Conservation (phyloP, 2,888 invertebrate genomes). For the Norana najaformis region DNA sequence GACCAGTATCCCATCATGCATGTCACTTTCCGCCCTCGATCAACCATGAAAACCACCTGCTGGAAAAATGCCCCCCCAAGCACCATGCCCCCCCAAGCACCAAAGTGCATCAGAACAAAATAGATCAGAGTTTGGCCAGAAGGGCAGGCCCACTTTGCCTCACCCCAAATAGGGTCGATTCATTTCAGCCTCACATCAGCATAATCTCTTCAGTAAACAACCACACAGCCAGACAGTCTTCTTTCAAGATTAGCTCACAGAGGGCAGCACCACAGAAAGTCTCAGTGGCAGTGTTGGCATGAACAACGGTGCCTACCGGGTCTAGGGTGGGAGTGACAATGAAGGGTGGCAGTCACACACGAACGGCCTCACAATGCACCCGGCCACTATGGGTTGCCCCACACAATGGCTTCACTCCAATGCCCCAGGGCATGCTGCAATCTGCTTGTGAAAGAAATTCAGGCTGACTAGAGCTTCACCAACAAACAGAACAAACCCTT, state of each 20-base stretch:
- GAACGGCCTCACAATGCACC: neutral
- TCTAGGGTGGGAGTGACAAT: neutral
- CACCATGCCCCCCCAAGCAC: neutral
- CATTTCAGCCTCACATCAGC: neutral
- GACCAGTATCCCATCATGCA: conserved; percentile 37
- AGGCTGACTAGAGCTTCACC: neutral
- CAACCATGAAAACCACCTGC: neutral
- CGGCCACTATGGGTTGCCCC: neutral
- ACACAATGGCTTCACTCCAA: neutral
- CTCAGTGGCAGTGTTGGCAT: conserved; percentile 1
- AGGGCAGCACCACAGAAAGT: conserved; percentile 3
- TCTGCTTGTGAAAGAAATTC: neutral
- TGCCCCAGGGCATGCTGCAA: neutral
- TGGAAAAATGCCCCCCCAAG: neutral
- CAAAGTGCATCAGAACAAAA: neutral
- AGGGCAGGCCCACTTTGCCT: conserved; percentile 13
- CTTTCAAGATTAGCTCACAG: neutral
- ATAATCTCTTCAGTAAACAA: neutral
- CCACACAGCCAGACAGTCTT: neutral
- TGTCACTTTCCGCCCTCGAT: neutral
- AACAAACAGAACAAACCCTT: neutral
- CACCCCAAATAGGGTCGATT: neutral
- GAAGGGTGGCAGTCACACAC: neutral
- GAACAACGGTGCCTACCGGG: neutral
- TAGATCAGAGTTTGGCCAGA: neutral